phyloP scores from a whole-genome alignment of 2,888 invertebrate genomes.

The Eledone cirrhosa region DNA sequence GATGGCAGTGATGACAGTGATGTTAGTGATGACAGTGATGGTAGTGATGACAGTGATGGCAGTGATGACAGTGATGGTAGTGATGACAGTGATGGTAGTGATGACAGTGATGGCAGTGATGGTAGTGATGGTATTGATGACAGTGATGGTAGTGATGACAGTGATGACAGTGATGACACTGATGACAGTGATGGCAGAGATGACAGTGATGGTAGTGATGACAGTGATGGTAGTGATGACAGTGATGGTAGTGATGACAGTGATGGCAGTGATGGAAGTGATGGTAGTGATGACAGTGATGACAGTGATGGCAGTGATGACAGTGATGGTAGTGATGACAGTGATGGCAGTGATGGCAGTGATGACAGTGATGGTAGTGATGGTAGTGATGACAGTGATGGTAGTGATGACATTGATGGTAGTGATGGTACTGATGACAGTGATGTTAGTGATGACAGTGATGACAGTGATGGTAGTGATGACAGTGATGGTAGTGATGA shows the following conservation, averaged over 20 bases:
- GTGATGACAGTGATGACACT: too few species aligned
- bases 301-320: neutral
- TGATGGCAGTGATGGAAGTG: too few species aligned
- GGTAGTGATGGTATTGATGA: too few species aligned
- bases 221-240: slow-evolving; percentile 14
- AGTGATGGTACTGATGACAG: too few species aligned
- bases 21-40: slow-evolving; percentile 29
- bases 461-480: neutral
- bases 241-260: too few species aligned
- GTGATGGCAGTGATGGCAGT: slow-evolving; percentile 19
- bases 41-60: slow-evolving; percentile 27
- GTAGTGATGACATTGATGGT: too few species aligned
- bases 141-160: too few species aligned
- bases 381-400: slow-evolving; percentile 2
- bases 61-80: slow-evolving; percentile 29
- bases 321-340: slow-evolving; percentile 10
- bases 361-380: slow-evolving; percentile 16
- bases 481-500: neutral
- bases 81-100: slow-evolving; percentile 28
- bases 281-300: too few species aligned
- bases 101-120: too few species aligned
- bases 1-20: slow-evolving; percentile 29
- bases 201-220: slow-evolving; percentile 9
- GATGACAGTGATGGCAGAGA: too few species aligned
- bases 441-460: too few species aligned